Conservation (phyloP, 2,113 vertebrate genomes). For the Mobula birostris region DNA sequence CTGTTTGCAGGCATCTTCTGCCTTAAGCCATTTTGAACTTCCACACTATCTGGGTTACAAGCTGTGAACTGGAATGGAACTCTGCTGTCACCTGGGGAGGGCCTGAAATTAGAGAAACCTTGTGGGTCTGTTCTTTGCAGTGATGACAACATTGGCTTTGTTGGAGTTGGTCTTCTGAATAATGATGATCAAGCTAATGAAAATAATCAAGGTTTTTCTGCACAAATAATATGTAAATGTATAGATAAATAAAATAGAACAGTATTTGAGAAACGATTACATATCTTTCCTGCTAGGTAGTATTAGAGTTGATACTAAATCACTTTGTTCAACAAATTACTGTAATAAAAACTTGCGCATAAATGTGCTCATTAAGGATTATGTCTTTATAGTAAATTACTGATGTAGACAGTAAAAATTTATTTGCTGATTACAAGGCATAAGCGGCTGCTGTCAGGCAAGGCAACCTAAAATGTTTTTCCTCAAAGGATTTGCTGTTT, state of each 20-base stretch:
- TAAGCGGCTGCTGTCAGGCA: neutral
- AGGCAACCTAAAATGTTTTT: neutral
- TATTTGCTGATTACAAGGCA: neutral
- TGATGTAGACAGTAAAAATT: neutral
- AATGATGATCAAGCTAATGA: neutral
- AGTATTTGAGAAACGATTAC: neutral
- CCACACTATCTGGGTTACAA: too few species aligned
- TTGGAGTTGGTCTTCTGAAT: neutral
- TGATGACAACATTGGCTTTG: neutral
- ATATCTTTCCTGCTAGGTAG: neutral
- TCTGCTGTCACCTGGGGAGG: too few species aligned
- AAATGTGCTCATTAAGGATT: neutral
- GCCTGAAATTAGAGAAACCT: neutral
- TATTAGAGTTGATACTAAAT: neutral
- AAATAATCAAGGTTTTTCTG: neutral
- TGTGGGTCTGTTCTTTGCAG: neutral
- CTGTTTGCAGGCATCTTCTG: too few species aligned
- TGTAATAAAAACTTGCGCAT: neutral
- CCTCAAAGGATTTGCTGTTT: neutral
- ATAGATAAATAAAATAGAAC: neutral
- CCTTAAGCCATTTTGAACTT: too few species aligned
- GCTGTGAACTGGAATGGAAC: too few species aligned
- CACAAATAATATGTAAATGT: neutral
- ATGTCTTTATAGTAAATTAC: neutral
- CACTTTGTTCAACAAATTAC: neutral